These are phyloP conservation scores for Meiosimyza decipiens DNA, from an alignment of 2,888 invertebrate species.

Conservation along the genomic window DNA sequence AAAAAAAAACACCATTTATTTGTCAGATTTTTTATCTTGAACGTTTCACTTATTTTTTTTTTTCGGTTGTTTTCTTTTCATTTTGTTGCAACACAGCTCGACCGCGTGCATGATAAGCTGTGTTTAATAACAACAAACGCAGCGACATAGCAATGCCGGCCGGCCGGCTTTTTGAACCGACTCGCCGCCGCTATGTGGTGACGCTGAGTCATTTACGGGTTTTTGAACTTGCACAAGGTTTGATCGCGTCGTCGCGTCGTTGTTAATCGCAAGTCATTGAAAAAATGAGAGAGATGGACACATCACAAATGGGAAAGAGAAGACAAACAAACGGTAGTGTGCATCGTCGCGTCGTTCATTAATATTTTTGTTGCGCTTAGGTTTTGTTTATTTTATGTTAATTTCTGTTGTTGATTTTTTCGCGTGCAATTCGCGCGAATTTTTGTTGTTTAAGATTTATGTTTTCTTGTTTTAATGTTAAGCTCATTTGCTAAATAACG, in stretches of 20 bases:
- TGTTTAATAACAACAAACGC: conserved; percentile 6
- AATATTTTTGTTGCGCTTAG: conserved; percentile 40
- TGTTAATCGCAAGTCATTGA: conserved; percentile 27
- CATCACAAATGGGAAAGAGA: not conserved
- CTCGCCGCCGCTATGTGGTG: conserved; percentile 27
- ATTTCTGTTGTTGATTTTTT: conserved; percentile 25
- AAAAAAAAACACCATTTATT: conserved; percentile 17
- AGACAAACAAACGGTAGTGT: conserved; percentile 39
- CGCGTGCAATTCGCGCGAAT: conserved; percentile 17
- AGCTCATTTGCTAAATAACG: too few relatives aligned
- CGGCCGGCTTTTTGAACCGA: conserved; percentile 58
- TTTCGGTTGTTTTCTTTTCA: conserved; percentile 46
- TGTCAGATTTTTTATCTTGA: conserved; percentile 36
- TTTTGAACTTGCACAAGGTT: conserved; percentile 59
- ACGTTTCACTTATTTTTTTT: conserved; percentile 43
- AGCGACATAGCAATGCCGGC: conserved; percentile 37
- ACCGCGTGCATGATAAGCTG: conserved; percentile 25
- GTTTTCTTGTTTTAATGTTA: too few relatives aligned
- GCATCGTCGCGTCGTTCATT: conserved; percentile 40
- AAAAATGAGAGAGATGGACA: not conserved
- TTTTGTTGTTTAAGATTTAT: too few relatives aligned
- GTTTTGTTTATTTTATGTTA: conserved; percentile 38
- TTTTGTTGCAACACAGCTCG: conserved; percentile 8
- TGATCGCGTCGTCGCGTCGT: conserved; percentile 24
- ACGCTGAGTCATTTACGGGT: conserved; percentile 52